A percentile compares a stretch with the other conserved stretches of the same genome.
These are phyloP conservation scores for Piprites chloris DNA, from an alignment of 2,113 vertebrate species.

Conservation along the genomic window DNA sequence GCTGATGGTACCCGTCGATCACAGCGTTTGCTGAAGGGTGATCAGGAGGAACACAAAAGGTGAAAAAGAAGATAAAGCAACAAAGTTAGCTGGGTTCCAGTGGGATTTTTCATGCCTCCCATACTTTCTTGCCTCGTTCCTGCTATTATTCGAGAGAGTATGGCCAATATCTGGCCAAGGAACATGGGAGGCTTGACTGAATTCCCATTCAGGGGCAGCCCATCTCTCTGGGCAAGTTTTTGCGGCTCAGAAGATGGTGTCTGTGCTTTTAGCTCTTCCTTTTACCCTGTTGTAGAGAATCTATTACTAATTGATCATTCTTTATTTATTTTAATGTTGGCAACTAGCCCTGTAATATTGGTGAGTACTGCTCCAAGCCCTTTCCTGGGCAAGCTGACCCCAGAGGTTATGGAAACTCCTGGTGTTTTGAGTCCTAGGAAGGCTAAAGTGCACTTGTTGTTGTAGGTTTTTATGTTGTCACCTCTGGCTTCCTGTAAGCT, in stretches of 20 bases:
- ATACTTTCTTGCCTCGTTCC: not conserved
- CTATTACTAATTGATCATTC: not conserved
- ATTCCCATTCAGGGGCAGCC: not conserved
- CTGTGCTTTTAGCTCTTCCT: not conserved
- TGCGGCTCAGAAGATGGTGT: not conserved
- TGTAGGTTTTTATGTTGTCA: not conserved
- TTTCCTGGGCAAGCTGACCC: not conserved
- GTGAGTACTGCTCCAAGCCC: not conserved
- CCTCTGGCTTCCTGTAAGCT: not conserved
- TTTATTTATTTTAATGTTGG: not conserved
- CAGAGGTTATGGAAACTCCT: not conserved
- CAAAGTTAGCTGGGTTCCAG: not conserved
- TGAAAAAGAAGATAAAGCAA: not conserved
- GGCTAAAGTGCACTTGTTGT: not conserved
- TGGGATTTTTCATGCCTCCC: not conserved
- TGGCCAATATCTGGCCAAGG: not conserved
- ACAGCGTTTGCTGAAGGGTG: not conserved
- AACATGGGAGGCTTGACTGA: not conserved
- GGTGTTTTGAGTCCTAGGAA: not conserved
- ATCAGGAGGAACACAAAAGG: not conserved
- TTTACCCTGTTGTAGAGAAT: not conserved
- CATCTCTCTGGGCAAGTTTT: not conserved
- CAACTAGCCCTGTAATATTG: not conserved
- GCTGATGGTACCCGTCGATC: not conserved
- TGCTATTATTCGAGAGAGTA: not conserved